Evolutionary conservation across 2,113 vertebrate genomes (phyloP).

Genomic region (Etheostoma cragini): DNA sequence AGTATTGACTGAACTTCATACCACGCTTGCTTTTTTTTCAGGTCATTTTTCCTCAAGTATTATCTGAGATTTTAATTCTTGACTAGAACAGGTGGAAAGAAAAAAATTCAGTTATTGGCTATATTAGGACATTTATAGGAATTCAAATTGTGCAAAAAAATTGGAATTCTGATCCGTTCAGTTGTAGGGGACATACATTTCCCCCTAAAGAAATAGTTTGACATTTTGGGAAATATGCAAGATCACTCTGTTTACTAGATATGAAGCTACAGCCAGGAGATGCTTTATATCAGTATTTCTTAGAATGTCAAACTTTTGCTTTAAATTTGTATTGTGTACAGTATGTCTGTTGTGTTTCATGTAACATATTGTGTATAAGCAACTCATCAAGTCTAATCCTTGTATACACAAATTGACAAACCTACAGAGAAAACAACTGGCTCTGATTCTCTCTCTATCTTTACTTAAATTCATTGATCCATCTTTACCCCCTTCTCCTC

Average conservation of each 20-base stretch:
- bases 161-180: background rate
- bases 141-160: background rate
- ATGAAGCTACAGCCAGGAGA: background rate
- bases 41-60: background rate
- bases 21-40: background rate
- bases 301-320: background rate
- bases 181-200: background rate
- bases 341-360: background rate
- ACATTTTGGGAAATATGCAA: background rate
- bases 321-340: background rate
- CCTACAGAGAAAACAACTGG: background rate
- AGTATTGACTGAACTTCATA: slow-evolving; percentile 53
- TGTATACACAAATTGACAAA: background rate
- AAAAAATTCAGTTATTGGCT: background rate
- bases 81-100: too few species aligned
- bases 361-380: background rate
- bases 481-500: background rate
- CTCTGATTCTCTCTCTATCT: background rate
- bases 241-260: background rate
- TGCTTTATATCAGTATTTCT: background rate
- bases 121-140: background rate
- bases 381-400: background rate
- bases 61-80: background rate
- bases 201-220: background rate
- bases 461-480: background rate